These are phyloP conservation scores for Hippopotamus amphibius DNA, from an alignment of 2,113 vertebrate species.

Conservation along the genomic window DNA sequence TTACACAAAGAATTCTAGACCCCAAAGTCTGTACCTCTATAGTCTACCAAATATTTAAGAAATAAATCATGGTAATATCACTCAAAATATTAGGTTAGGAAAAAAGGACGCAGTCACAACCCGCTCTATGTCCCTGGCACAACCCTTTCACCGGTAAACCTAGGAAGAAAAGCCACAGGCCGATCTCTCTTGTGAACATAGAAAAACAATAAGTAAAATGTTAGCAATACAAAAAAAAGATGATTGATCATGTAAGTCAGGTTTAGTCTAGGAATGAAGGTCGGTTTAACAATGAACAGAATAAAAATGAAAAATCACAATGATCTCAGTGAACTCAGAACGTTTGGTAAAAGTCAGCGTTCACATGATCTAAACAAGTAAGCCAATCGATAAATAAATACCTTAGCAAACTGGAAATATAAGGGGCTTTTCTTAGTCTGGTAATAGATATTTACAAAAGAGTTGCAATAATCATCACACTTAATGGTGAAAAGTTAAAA, in stretches of 20 bases:
- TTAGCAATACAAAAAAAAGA: too few relatives aligned
- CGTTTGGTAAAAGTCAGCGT: neutral
- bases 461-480: accelerated
- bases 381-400: accelerated
- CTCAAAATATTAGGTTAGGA: neutral
- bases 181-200: neutral
- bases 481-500: accelerated
- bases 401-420: neutral
- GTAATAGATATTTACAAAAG: neutral
- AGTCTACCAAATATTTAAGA: neutral
- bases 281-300: too few relatives aligned
- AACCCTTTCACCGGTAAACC: neutral
- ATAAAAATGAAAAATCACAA: neutral
- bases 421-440: too few relatives aligned
- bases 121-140: too few relatives aligned
- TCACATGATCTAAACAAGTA: neutral
- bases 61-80: neutral
- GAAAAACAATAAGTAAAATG: neutral
- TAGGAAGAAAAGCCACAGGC: accelerated
- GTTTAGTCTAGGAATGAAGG: neutral
- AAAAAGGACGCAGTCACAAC: neutral
- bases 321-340: neutral
- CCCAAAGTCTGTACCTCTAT: accelerated
- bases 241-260: accelerated
- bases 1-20: neutral